phyloP scores from a whole-genome alignment of 2,888 invertebrate genomes.

The Zaprionus obscuricornis region DNA sequence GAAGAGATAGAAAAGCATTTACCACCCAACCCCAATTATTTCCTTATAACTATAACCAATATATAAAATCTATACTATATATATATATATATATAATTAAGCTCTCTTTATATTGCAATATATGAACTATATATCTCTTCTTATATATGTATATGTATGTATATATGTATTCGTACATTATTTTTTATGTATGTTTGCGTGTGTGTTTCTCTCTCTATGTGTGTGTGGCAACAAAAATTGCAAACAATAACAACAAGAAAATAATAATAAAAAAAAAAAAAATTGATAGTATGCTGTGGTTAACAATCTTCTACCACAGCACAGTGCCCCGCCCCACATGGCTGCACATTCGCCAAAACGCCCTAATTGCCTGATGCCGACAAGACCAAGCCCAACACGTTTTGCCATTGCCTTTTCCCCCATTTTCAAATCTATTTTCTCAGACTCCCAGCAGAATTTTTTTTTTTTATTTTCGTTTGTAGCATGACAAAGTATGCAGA shows the following conservation, averaged over 20 bases:
- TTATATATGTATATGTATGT: constrained; percentile 8
- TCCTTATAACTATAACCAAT: no score
- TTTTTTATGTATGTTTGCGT: constrained; percentile 16
- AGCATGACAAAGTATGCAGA: constrained; percentile 15
- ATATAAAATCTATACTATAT: no score
- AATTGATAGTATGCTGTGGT: constrained; percentile 35
- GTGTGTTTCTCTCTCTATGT: constrained; percentile 16
- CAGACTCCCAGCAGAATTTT: constrained; percentile 28
- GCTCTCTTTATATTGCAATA: no score
- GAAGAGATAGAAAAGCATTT: no score
- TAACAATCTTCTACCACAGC: constrained; percentile 10
- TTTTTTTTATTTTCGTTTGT: no score
- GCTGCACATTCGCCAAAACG: constrained; percentile 6
- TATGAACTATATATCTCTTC: no score
- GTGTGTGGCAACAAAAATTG: constrained; percentile 44
- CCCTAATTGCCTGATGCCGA: constrained; percentile 43
- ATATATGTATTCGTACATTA: not conserved
- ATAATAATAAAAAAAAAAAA: not conserved
- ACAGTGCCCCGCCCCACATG: not conserved
- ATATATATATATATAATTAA: no score
- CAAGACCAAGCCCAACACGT: constrained; percentile 31
- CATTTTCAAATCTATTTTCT: constrained; percentile 9
- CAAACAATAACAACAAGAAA: constrained; percentile 46
- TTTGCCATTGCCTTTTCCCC: constrained; percentile 11
- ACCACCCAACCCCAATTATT: no score